Base-by-base conservation (phyloP, 1,140 invertebrate species). In the Formica exsecta region DNA sequence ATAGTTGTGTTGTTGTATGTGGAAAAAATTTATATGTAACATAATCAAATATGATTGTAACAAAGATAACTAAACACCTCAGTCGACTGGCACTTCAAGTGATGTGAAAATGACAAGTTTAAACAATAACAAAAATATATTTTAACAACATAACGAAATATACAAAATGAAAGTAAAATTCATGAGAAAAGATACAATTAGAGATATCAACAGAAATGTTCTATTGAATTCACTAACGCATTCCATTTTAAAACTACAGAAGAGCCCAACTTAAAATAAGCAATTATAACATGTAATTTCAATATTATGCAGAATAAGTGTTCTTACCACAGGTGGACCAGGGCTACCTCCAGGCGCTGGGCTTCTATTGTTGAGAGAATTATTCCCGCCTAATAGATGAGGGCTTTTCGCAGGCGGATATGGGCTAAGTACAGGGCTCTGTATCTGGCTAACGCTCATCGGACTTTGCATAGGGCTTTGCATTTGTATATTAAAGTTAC, bases 391-490 rank as follows among this genome's bases (percentile, higher is more conserved):
- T 36, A 93, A 88, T 70, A 93, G 93, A 88, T 95, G 95, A 64
- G 94, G 95, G 85, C 95, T 95, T 89, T 95, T 95, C 65, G 95
- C 92, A 76, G 94, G 94, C 41, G 95, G 94, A 90, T 95, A 95
- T 2, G 95, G 94, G 87, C 94, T 95, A 25, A 94, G 93, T 62
- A 94, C 94, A 62, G 95, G 95, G 85, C 94, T 95, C 73, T 95
- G 95, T 79, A 95, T 95, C 87, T 94, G 94, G 57, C 94, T 93
- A 85, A 95, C 94, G 68, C 93, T 95, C 77, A 95, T 93, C 32
- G 95, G 95, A 86, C 95, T 95, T 75, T 95, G 95, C 94, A 95
- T 95, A 8, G 95, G 95, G 84, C 95, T 95, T 85, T 95, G 94
- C 83, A 95, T 91, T 85, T 95, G 95, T 86, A 95, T 93, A 62